Percentiles rank a stretch among this genome's conserved stretches.
Evolutionary conservation across 2,888 invertebrate genomes (phyloP).

Genomic region (Drosophila anomalata): DNA sequence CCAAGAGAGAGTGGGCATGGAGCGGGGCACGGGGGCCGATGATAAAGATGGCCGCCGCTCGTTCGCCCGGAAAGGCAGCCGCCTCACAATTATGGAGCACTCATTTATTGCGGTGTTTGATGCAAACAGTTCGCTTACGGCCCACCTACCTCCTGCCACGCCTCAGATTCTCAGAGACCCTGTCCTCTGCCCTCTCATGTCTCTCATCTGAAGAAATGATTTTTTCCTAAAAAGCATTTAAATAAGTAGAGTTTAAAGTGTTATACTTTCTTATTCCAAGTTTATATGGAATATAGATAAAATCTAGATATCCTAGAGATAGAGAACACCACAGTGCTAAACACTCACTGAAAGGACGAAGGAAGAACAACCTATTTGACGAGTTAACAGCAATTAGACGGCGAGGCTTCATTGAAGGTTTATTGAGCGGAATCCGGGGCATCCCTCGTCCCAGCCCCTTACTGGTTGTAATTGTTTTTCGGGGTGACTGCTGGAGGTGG

Average conservation of each 20-base stretch:
- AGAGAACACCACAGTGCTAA: slow-evolving; percentile 51
- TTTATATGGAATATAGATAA: too few species aligned
- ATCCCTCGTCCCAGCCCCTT: slow-evolving; percentile 8
- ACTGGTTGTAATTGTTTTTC: slow-evolving; percentile 41
- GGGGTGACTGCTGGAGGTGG: slow-evolving; percentile 17
- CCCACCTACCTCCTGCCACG: background rate
- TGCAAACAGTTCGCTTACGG: slow-evolving; percentile 56
- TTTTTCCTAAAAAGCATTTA: background rate
- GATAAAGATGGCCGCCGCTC: slow-evolving; percentile 46
- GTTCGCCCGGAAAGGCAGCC: background rate
- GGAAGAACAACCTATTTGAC: slow-evolving; percentile 51
- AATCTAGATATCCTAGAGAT: background rate
- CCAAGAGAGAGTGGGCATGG: background rate
- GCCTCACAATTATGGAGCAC: slow-evolving; percentile 74
- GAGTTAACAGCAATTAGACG: slow-evolving; percentile 76
- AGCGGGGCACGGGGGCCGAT: slow-evolving; percentile 4
- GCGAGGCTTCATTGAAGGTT: slow-evolving; percentile 77
- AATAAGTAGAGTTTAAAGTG: background rate
- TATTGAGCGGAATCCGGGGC: slow-evolving; percentile 66
- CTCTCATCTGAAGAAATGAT: background rate
- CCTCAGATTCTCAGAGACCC: background rate
- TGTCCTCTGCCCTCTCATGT: background rate
- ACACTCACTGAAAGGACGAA: slow-evolving; percentile 11
- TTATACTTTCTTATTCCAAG: too few species aligned
- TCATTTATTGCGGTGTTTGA: slow-evolving; percentile 78